These are phyloP conservation scores for Pseudorhombus dupliciocellatus DNA, from an alignment of 2,113 vertebrate genomes.

Conservation along the genomic window DNA sequence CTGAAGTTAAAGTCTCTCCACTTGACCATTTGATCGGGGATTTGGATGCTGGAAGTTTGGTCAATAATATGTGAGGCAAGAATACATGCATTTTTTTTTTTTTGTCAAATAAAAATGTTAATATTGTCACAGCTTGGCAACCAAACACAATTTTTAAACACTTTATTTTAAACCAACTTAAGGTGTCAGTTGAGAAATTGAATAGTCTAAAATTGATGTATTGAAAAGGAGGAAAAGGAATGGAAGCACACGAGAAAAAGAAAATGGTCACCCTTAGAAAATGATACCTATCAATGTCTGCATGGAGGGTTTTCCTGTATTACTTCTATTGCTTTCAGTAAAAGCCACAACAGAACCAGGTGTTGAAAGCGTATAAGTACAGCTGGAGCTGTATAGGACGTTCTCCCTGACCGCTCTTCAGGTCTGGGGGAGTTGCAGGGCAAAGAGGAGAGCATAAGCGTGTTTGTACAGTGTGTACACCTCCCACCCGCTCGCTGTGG, in stretches of 20 bases:
- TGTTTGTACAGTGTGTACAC: constrained; percentile 64
- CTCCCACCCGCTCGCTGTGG: constrained; percentile 71
- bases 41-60: no score
- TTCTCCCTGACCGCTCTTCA: constrained; percentile 23
- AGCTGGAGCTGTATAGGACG: constrained; percentile 6
- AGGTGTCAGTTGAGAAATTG: background rate
- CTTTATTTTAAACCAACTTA: background rate
- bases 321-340: background rate
- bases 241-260: constrained; percentile 3
- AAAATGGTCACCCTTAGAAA: background rate
- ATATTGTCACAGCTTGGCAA: no score
- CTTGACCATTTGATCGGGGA: background rate
- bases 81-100: no score
- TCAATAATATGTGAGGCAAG: no score
- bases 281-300: background rate
- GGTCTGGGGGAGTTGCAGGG: constrained; percentile 27
- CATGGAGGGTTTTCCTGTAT: background rate
- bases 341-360: background rate
- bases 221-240: background rate
- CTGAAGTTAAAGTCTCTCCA: background rate
- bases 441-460: constrained; percentile 34
- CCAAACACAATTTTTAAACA: no score
- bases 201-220: background rate
- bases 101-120: no score
- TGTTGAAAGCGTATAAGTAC: background rate